Conservation (phyloP, 1,140 invertebrate genomes). For the Sesamia nonagrioides region DNA sequence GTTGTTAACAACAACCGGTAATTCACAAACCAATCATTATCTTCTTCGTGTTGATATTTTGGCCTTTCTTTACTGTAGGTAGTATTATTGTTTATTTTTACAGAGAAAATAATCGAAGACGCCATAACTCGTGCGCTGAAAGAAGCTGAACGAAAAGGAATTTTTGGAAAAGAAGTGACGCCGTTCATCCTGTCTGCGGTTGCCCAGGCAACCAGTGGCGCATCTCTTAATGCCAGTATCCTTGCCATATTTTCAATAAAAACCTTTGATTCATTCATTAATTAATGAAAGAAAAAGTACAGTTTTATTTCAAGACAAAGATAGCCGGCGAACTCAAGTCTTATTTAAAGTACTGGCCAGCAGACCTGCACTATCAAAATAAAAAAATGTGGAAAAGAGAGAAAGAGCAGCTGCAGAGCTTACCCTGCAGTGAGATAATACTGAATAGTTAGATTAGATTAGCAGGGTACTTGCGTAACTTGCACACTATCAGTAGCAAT, state of each 20-base stretch:
- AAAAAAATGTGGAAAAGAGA: no score
- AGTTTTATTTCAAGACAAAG: no score
- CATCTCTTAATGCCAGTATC: constrained; percentile 94
- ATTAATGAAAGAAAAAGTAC: no score
- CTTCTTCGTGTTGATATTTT: not conserved
- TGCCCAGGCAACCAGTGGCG: constrained; percentile 92
- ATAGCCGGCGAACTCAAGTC: no score
- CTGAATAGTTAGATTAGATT: no score
- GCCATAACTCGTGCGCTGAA: constrained; percentile 92
- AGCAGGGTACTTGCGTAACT: no score
- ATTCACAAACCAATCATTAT: not conserved
- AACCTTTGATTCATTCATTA: no score
- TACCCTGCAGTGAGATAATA: no score
- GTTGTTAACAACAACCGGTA: not conserved
- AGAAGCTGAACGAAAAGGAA: constrained; percentile 89
- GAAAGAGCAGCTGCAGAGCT: no score
- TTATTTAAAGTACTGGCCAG: no score
- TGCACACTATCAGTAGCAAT: no score
- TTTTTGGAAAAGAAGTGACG: constrained; percentile 96
- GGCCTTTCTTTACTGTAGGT: not conserved
- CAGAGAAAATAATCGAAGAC: constrained; percentile 88
- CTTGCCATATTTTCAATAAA: constrained; percentile 59
- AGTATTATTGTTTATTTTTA: not conserved
- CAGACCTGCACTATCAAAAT: no score
- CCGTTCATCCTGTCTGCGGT: constrained; percentile 95